Base-by-base conservation (phyloP, 1,140 invertebrate genomes). In the Harlomillsia oculata region DNA sequence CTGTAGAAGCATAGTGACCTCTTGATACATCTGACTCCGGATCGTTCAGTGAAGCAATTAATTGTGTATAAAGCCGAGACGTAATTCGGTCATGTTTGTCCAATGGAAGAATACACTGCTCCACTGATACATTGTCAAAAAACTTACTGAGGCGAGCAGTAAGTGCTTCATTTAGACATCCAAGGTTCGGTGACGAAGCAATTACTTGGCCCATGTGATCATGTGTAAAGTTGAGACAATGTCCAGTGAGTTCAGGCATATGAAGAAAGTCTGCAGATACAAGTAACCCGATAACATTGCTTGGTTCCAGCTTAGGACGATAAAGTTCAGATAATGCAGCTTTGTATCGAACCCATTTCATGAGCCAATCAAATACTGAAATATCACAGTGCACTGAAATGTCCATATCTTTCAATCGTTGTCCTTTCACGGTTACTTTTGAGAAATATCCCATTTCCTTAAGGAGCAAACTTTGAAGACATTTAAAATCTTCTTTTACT, bases 361-460 rank as follows among this genome's bases (percentile, higher is more conserved):
- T 92, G n/a, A 97, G 72, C 91, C 91, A 97, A 62, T 96, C 90
- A 70, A 97, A 97, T 59, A 87, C 84, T 44, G 79, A 82, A 43
- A 97, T 84, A 72, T 97, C 91, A 70, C 91, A 95, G 70, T 96
- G 90, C 1, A 95, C 90, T 0, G 90, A 93, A 62, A 97, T 94
- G 66, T 96, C 91, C 77, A 95, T 93, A 64, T 94, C 90, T 69
- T 92, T 88, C n/a, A 92, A 69, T 41, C 82, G 78, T 72, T 90
- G 87, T 8, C 87, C 77, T 72, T 52, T 63, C 56, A 70, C 59
- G 0, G 86, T 88, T 0, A 90, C 83, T 69, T 92, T 85, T 21
- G 87, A 85, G 74, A 95, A 96, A 71, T 95, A 96, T 34, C 87
- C 87, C 89, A 96, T 96, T 73, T 94, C 89, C 50, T 82, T 79